These are phyloP conservation scores for Karalla daura DNA, from an alignment of 2,797 vertebrate species.

Conservation along the genomic window DNA sequence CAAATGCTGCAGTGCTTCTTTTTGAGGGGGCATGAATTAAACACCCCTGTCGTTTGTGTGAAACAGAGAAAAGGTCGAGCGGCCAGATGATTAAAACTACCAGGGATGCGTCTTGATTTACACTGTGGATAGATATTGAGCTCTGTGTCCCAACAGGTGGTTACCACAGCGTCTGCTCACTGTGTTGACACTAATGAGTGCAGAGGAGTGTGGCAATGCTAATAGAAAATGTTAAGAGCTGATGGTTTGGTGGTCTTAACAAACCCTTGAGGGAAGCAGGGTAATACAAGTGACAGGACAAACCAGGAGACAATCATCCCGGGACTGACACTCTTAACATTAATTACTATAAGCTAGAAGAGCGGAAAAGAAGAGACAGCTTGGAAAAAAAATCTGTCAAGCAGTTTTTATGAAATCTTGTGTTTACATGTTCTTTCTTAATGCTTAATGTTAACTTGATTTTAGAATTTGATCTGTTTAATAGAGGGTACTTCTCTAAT, in stretches of 20 bases:
- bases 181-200: constrained; percentile 61
- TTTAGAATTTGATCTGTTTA: constrained; percentile 5
- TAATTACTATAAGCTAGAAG: constrained; percentile 43
- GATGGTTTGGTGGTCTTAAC: constrained; percentile 38
- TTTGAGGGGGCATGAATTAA: constrained; percentile 22
- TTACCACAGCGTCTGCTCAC: constrained; percentile 39
- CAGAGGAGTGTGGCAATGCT: constrained; percentile 38
- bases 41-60: constrained; percentile 33
- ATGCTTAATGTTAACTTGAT: not conserved
- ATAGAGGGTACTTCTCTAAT: not conserved
- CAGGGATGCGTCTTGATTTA: constrained; percentile 4
- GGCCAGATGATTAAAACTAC: constrained; percentile 37
- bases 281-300: constrained; percentile 58
- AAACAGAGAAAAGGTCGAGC: constrained; percentile 37
- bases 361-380: not conserved
- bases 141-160: constrained; percentile 80
- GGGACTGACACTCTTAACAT: constrained; percentile 59
- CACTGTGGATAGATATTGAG: constrained; percentile 12
- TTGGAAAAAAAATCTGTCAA: not conserved
- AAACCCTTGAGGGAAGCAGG: constrained; percentile 35
- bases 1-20: constrained; percentile 29
- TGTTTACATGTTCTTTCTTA: not conserved
- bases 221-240: constrained; percentile 58
- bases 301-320: constrained; percentile 33
- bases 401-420: not conserved